Conservation (phyloP, 1,140 invertebrate species). For the Ceratina japonica region DNA sequence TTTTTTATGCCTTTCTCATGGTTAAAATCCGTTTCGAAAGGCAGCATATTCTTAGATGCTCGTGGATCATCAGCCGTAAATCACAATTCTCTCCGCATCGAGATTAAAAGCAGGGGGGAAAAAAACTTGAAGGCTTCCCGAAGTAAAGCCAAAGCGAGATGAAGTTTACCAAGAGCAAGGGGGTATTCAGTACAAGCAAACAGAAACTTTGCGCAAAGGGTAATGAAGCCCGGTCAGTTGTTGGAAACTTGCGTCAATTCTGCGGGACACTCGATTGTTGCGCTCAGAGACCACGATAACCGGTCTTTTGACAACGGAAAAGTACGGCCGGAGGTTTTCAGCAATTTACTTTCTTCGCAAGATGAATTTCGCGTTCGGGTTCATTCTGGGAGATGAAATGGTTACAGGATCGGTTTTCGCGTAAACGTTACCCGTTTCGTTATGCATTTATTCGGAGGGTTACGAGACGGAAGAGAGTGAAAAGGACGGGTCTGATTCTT, state of each 20-base stretch:
- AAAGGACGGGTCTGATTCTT: not conserved
- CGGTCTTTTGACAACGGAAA: no score
- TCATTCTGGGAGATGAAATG: not conserved
- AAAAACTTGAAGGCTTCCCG: not conserved
- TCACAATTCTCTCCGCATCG: conserved; percentile 14
- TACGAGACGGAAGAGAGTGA: not conserved
- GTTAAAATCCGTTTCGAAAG: not conserved
- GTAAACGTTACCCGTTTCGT: not conserved
- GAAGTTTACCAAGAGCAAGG: conserved; percentile 23
- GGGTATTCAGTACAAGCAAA: conserved; percentile 25
- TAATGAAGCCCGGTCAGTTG: conserved; percentile 30
- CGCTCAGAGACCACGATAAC: not conserved
- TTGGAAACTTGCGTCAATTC: conserved; percentile 9
- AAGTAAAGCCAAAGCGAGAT: not conserved
- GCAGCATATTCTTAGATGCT: conserved; percentile 8
- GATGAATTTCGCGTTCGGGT: not conserved
- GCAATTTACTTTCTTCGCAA: no score
- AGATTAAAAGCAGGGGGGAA: conserved; percentile 16
- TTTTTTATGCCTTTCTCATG: not conserved
- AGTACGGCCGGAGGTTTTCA: no score
- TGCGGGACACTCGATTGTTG: conserved; percentile 6
- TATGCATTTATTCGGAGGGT: not conserved
- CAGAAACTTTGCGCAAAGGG: conserved; percentile 22
- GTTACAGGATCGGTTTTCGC: not conserved
- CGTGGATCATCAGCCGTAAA: not conserved